Evolutionary conservation across 2,113 vertebrate genomes (phyloP).

Genomic region (Thomomys bottae): DNA sequence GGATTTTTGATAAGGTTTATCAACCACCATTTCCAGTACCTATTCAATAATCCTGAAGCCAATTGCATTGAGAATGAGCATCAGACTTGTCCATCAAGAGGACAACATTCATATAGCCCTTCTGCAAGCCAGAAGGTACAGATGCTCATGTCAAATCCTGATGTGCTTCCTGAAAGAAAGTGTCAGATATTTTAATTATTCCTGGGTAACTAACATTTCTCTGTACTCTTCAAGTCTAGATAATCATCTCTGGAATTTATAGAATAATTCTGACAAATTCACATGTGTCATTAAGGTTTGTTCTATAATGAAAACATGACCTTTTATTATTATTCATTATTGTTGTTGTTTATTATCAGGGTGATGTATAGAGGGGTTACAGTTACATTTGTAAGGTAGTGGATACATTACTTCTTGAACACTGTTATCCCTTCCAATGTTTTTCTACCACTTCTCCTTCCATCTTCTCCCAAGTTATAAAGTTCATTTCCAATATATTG

Average conservation of each 20-base stretch:
- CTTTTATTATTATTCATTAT: no score
- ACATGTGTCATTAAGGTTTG: neutral
- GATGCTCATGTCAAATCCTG: neutral
- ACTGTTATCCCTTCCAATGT: no score
- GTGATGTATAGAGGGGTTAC: no score
- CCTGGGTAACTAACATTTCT: neutral
- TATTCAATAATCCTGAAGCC: neutral
- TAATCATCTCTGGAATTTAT: neutral
- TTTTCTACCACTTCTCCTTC: no score
- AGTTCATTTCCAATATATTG: no score
- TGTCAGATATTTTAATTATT: neutral
- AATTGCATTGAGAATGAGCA: neutral
- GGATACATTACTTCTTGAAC: no score
- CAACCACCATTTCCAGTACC: neutral
- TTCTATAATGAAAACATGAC: neutral
- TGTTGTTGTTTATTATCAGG: no score
- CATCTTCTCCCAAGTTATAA: no score
- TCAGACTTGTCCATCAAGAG: neutral
- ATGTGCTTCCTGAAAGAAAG: neutral
- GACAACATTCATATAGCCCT: neutral
- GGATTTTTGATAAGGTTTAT: neutral
- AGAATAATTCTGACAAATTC: neutral
- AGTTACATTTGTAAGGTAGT: no score
- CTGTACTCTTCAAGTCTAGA: neutral
- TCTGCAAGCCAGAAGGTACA: neutral